Evolutionary conservation across 2,113 vertebrate species (phyloP).

Genomic region (Dipodomys spectabilis): DNA sequence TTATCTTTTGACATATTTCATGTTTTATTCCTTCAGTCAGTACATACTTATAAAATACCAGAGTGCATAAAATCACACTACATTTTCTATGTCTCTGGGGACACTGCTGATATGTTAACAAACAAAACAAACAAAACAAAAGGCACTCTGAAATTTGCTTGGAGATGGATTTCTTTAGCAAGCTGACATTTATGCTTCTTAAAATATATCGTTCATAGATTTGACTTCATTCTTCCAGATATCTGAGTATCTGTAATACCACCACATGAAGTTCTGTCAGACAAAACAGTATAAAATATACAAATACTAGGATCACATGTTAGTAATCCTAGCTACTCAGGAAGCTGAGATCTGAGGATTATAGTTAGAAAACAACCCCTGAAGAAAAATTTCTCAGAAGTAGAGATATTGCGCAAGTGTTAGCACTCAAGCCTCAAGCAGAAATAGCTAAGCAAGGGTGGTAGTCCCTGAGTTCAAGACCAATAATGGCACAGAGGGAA

Average conservation of each 20-base stretch:
- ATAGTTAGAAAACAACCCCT: too few relatives aligned
- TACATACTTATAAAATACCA: not conserved
- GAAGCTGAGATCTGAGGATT: too few relatives aligned
- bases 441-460: too few relatives aligned
- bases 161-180: constrained; percentile 34
- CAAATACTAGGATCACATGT: not conserved
- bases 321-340: too few relatives aligned
- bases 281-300: constrained; percentile 10
- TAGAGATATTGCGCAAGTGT: too few relatives aligned
- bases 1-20: not conserved
- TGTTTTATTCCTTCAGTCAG: not conserved
- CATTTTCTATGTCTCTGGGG: not conserved
- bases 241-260: constrained; percentile 42
- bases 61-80: not conserved
- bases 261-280: constrained; percentile 47
- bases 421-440: too few relatives aligned
- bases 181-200: constrained; percentile 49
- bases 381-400: too few relatives aligned
- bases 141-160: not conserved
- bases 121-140: not conserved
- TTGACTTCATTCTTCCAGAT: constrained; percentile 68
- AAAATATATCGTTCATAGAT: constrained; percentile 22
- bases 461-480: too few relatives aligned
- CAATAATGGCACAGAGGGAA: too few relatives aligned
- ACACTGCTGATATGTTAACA: not conserved